Evolutionary conservation across 2,113 vertebrate genomes (phyloP), one percentile per base, ranked within the genome.

Genomic region (Scytalopus superciliaris): DNA sequence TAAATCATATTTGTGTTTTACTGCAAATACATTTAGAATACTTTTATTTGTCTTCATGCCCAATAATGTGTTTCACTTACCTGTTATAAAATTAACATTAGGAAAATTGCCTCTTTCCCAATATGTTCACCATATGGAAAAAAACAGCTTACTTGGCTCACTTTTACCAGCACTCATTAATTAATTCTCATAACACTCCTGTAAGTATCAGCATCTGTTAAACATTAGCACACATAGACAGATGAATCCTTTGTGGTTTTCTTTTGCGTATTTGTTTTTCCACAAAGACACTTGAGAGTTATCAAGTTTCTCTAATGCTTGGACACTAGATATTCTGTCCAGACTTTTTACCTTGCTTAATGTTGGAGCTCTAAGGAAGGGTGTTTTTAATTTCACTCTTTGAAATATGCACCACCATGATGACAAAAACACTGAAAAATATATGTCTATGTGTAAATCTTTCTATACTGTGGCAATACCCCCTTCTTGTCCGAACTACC

Each of bases 181-280:
- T 96, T 94, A 94, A 93, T 95, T 77, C 79, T 95, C 84, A 47
- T 73, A 97, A 60, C 75, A 40, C 33, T 88, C 24, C 40, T 91
- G 59, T 83, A 93, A 90, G 50, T 91, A 73, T 84, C n/a, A 94
- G 56, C 78, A 93, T 93, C 87, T 90, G 87, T 88, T 96, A 88
- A 95, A 81, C 55, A 77, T 94, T 77, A 87, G 28, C n/a, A 59
- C 55, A 63, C 42, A 56, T 1, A 93, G 75, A 49, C 49, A 96
- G n/a, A 62, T 9, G 1, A 92, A 92, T 94, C 79, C 70, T 92
- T 62, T 88, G 90, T 80, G 90, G 66, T 35, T 59, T 94, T 69
- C 39, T 78, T 93, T 83, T 67, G 40, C 0, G 0, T 83, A 63
- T 91, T 93, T 88, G n/a, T 86, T 93, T 94, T 91, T 70, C 42